phyloP scores from a whole-genome alignment of 2,888 invertebrate species.

The Tenthredo scrophulariae region DNA sequence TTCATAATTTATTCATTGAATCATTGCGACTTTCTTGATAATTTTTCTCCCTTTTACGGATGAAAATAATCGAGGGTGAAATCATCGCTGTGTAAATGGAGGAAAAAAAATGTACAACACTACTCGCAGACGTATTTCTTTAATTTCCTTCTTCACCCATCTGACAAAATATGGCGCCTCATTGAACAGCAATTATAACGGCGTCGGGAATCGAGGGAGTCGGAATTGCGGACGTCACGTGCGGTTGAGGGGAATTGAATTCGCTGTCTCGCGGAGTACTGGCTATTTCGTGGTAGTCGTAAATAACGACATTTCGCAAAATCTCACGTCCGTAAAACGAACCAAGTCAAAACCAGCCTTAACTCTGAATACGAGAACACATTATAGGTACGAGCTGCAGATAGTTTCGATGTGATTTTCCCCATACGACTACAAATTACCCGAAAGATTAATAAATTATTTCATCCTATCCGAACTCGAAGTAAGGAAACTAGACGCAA shows the following conservation, averaged over 20 bases:
- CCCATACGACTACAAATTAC: not conserved
- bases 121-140: not conserved
- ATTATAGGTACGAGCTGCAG: not conserved
- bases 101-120: not conserved
- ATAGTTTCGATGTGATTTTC: not conserved
- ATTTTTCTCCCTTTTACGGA: not conserved
- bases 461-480: not conserved
- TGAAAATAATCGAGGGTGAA: not conserved
- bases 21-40: not conserved
- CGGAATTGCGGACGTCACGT: constrained; percentile 24
- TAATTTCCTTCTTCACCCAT: not conserved
- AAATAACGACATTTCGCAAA: constrained; percentile 22
- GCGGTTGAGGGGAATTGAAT: constrained; percentile 33
- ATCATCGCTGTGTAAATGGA: not conserved
- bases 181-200: constrained; percentile 43
- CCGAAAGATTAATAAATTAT: not conserved
- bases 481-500: not conserved
- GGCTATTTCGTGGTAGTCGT: constrained; percentile 20
- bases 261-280: constrained; percentile 12
- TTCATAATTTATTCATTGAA: not conserved
- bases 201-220: constrained; percentile 23
- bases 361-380: not conserved
- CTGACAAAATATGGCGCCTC: constrained; percentile 18
- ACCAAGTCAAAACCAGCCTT: not conserved
- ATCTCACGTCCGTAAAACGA: not conserved